Percentiles rank a stretch among this genome's conserved stretches.
Conservation (phyloP, 2,113 vertebrate species). For the Scomber japonicus region DNA sequence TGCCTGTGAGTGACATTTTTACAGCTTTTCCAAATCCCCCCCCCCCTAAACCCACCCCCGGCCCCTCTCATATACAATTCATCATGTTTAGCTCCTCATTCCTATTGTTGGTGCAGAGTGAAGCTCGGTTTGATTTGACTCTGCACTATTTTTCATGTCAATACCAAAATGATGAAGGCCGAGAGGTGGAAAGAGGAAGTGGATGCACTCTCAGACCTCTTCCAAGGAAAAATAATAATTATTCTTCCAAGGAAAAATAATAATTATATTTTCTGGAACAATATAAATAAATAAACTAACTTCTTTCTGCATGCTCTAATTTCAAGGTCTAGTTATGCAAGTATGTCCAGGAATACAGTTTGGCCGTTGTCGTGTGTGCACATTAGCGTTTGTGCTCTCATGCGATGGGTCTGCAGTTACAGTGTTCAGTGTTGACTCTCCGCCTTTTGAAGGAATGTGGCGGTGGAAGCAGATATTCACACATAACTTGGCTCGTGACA, state of each 20-base stretch:
- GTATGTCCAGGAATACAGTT: not conserved
- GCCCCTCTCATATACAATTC: not conserved
- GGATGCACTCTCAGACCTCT: no score
- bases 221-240: not conserved
- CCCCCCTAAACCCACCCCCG: no score
- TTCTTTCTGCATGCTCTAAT: not conserved
- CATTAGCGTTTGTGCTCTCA: conserved; percentile 20
- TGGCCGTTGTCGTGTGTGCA: not conserved
- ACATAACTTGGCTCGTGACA: conserved; percentile 68
- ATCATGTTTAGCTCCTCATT: no score
- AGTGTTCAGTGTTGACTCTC: conserved; percentile 33
- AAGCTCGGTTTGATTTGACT: not conserved
- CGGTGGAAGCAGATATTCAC: conserved; percentile 50
- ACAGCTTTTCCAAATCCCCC: no score
- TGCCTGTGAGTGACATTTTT: no score
- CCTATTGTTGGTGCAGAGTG: no score
- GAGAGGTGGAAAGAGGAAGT: not conserved
- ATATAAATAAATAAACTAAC: not conserved
- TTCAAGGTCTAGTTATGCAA: conserved; percentile 26
- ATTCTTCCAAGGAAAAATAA: not conserved
- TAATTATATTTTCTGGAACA: not conserved
- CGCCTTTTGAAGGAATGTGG: conserved; percentile 57
- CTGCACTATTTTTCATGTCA: not conserved
- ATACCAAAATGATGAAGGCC: conserved; percentile 3
- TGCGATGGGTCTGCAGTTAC: not conserved